phyloP scores from a whole-genome alignment of 2,797 vertebrate species.

The Dryobates pubescens region DNA sequence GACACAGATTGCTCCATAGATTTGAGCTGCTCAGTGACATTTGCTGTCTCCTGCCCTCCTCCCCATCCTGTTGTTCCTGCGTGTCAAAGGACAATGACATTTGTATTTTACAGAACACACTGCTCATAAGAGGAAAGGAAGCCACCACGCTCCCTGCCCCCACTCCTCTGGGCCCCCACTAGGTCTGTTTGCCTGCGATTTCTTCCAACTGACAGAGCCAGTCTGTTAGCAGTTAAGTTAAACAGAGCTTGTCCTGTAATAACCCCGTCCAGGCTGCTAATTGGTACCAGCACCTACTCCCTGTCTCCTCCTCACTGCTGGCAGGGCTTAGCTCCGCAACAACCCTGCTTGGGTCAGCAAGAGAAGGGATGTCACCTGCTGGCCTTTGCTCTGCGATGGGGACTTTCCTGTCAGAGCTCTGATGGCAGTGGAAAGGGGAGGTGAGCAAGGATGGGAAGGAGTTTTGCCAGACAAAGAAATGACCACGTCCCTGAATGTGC shows the following conservation, averaged over 20 bases:
- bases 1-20: background rate
- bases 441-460: background rate
- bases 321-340: background rate
- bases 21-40: background rate
- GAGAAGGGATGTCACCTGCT: background rate
- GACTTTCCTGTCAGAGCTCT: background rate
- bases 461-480: background rate
- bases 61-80: background rate
- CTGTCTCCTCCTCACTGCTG: constrained; percentile 14
- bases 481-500: background rate
- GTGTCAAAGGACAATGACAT: constrained; percentile 42
- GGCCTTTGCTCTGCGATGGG: background rate
- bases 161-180: constrained; percentile 51
- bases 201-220: constrained; percentile 76
- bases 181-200: constrained; percentile 73
- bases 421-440: background rate
- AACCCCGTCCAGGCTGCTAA: constrained; percentile 67
- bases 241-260: constrained; percentile 77
- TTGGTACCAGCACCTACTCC: constrained; percentile 69
- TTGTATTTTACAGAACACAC: constrained; percentile 51
- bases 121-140: constrained; percentile 24
- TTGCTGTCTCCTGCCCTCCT: background rate
- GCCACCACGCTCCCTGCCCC: constrained; percentile 36
- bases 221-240: constrained; percentile 75
- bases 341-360: background rate